phyloP scores from a whole-genome alignment of 2,888 invertebrate species.

The Chelonus formosanus region DNA sequence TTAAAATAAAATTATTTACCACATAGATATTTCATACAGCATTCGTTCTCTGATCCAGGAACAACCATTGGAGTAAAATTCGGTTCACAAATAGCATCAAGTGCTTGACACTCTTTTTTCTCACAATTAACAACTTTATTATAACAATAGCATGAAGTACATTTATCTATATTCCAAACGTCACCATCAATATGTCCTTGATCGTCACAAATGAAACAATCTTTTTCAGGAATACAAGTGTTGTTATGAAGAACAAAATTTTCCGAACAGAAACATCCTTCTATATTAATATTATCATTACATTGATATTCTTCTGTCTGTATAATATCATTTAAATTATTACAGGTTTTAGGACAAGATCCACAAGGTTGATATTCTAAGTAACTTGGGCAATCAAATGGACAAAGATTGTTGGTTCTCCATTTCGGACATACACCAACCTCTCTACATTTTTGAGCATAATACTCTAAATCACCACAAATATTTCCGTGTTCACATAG shows the following conservation, averaged over 20 bases:
- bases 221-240: slow-evolving; percentile 74
- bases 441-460: slow-evolving; percentile 76
- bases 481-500: slow-evolving; percentile 70
- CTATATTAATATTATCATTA: slow-evolving; percentile 63
- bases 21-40: slow-evolving; percentile 78
- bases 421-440: slow-evolving; percentile 80
- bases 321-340: slow-evolving; percentile 67
- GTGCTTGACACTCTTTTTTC: slow-evolving; percentile 69
- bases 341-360: slow-evolving; percentile 74
- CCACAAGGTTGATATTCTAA: slow-evolving; percentile 69
- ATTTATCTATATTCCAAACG: slow-evolving; percentile 75
- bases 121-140: slow-evolving; percentile 70
- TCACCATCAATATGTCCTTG: slow-evolving; percentile 76
- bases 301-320: too few species aligned
- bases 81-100: slow-evolving; percentile 71
- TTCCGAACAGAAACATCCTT: slow-evolving; percentile 87
- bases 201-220: slow-evolving; percentile 80
- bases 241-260: slow-evolving; percentile 76
- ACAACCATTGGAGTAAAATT: slow-evolving; percentile 69
- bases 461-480: slow-evolving; percentile 75
- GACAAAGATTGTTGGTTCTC: slow-evolving; percentile 73
- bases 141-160: slow-evolving; percentile 78
- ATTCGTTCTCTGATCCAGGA: slow-evolving; percentile 69
- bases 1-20: slow-evolving; percentile 63
- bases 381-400: slow-evolving; percentile 70